phyloP scores from a whole-genome alignment of 1,140 invertebrate genomes.

The Colletes latitarsis region DNA sequence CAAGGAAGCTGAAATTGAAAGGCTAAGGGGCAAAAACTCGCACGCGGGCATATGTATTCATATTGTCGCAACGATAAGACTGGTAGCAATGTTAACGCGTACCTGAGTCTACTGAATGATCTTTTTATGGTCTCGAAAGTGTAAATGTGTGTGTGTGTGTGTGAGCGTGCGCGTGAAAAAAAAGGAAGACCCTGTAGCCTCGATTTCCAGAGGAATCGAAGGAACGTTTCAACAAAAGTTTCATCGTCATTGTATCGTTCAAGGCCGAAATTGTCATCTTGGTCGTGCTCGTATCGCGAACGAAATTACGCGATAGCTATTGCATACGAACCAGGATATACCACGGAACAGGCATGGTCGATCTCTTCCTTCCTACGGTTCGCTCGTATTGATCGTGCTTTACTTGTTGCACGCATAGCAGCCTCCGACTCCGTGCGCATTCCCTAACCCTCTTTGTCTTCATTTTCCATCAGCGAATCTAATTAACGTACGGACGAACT shows the following conservation, averaged over 20 bases:
- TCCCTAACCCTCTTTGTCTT: slow-evolving; percentile 47
- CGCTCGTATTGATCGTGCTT: slow-evolving; percentile 43
- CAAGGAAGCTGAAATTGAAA: no score
- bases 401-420: slow-evolving; percentile 48
- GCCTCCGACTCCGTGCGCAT: slow-evolving; percentile 24
- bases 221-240: background rate
- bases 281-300: background rate
- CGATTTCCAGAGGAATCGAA: no score
- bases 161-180: background rate
- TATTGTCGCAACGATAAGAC: no score
- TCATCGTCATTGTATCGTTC: background rate
- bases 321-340: background rate
- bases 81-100: background rate
- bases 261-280: background rate
- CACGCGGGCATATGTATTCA: no score
- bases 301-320: background rate
- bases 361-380: slow-evolving; percentile 18
- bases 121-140: background rate
- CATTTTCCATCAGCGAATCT: slow-evolving; percentile 69
- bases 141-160: background rate
- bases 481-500: slow-evolving; percentile 70
- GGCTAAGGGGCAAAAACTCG: no score
- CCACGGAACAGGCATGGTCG: background rate
- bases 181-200: background rate
- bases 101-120: background rate